These are phyloP conservation scores for Sminthurides aquaticus DNA, from an alignment of 2,888 invertebrate species.

Conservation along the genomic window DNA sequence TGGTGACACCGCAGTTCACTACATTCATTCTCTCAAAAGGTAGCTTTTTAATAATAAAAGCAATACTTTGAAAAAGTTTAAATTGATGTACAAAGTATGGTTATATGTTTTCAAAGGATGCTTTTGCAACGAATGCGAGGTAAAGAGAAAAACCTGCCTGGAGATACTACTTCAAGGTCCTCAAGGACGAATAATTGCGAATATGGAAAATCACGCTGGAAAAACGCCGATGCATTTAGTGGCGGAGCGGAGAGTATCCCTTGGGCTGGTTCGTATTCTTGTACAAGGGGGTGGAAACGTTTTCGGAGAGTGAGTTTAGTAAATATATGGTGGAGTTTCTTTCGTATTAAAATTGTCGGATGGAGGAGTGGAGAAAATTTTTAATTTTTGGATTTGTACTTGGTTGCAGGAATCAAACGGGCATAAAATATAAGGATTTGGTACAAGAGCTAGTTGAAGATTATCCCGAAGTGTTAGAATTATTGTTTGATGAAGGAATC, in stretches of 20 bases:
- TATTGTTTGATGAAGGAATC: slow-evolving; percentile 3
- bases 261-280: background rate
- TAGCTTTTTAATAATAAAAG: background rate
- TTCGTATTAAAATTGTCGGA: too few species aligned
- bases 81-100: slow-evolving; percentile 1
- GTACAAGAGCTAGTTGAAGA: background rate
- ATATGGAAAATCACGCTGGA: background rate
- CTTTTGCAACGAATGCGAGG: background rate
- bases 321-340: too few species aligned
- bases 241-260: background rate
- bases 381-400: background rate
- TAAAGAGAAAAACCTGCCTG: background rate
- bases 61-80: background rate
- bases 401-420: slow-evolving; percentile 8
- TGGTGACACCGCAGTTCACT: background rate
- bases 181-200: background rate
- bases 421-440: background rate
- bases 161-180: slow-evolving; percentile 9
- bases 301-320: background rate
- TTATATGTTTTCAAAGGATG: slow-evolving; percentile 7
- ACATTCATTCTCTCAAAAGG: background rate
- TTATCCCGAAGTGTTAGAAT: background rate
- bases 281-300: background rate
- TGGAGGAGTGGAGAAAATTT: too few species aligned
- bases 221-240: slow-evolving; percentile 3